Conservation (phyloP, 2,888 invertebrate species). For the Drosophila phalerata region DNA sequence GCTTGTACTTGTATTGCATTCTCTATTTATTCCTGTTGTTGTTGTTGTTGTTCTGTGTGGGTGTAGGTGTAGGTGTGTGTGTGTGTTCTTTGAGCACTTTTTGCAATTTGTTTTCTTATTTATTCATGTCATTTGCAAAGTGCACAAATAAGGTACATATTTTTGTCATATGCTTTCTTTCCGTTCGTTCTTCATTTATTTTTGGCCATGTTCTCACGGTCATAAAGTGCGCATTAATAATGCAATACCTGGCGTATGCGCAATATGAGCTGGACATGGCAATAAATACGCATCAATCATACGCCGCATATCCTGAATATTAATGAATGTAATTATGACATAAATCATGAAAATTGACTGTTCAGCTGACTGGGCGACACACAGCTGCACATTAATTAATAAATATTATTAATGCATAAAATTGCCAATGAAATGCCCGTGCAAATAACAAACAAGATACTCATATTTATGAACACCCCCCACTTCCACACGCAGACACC, state of each 20-base stretch:
- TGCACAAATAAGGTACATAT: slow-evolving; percentile 21
- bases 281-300: slow-evolving; percentile 59
- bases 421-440: slow-evolving; percentile 27
- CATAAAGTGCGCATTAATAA: slow-evolving; percentile 49
- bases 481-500: background rate
- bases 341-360: slow-evolving; percentile 53
- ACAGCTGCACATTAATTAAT: slow-evolving; percentile 43
- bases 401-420: slow-evolving; percentile 53
- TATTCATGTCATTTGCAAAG: slow-evolving; percentile 40
- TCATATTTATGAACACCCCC: slow-evolving; percentile 1
- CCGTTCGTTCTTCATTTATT: slow-evolving; percentile 1
- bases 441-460: slow-evolving; percentile 20
- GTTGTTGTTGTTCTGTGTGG: background rate
- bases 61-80: background rate
- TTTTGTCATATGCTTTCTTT: background rate
- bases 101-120: slow-evolving; percentile 37
- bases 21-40: background rate
- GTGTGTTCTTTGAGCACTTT: slow-evolving; percentile 12
- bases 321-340: slow-evolving; percentile 58
- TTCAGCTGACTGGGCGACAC: slow-evolving; percentile 2
- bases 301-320: slow-evolving; percentile 66
- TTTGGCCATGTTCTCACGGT: slow-evolving; percentile 17
- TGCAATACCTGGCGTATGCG: slow-evolving; percentile 49
- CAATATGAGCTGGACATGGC: slow-evolving; percentile 25
- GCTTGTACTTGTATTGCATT: slow-evolving; percentile 53